Evolutionary conservation across 2,113 vertebrate species (phyloP), one percentile per base, ranked within the genome.

Genomic region (Sinocyclocheilus anophthalmus): DNA sequence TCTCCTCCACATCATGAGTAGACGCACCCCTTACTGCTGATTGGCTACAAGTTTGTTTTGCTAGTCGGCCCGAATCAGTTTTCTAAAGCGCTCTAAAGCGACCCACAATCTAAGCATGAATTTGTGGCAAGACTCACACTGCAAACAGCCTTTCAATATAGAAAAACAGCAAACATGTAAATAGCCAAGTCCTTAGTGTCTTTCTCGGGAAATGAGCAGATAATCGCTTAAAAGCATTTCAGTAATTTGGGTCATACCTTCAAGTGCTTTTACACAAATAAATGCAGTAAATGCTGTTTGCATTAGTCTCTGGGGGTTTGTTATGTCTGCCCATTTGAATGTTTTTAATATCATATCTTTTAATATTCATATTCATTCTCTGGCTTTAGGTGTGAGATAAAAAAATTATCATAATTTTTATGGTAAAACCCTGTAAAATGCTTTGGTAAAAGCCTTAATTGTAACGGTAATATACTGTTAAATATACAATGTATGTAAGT

Each of bases 131-230:
- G 33, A 78, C 30, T 37, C 4, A 59, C 20, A 59, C 26, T 55
- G 30, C 37, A 63, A 63, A 63, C 42, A 39, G 57, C 53, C 53
- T 33, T 37, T 33, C 76, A 22, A 37, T 22, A 18, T 6, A 37
- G 76, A 57, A 78, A 57, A 78, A 57, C 76, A 37, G 24, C 50
- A 76, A 76, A 50, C 50, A 78, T 78, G 77, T 42, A 80, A 63
- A 80, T 42, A 80, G 77, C 77, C 5, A 20, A 61, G 77, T 45
- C n/a, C n/a, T n/a, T n/a, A n/a, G n/a, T n/a, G n/a, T n/a, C n/a
- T n/a, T n/a, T n/a, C n/a, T n/a, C n/a, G n/a, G 22, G 22, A 63
- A 63, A 61, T 42, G 33, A 80, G 57, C 55, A 39, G 53, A 63
- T 61, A 63, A 63, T 45, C 57, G 37, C 53, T 55, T 59, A 6